phyloP scores from a whole-genome alignment of 2,888 invertebrate species.

The Lapara coniferarum region DNA sequence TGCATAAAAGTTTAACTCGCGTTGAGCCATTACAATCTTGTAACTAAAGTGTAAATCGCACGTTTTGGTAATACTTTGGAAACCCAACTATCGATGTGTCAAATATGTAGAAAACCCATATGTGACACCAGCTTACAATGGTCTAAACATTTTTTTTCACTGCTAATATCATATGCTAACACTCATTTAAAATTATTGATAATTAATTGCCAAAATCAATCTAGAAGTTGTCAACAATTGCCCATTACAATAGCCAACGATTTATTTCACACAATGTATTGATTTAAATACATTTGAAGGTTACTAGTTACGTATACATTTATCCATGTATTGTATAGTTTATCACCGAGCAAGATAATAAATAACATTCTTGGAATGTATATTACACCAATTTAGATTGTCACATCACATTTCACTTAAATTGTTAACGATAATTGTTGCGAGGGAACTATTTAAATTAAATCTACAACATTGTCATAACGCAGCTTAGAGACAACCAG shows the following conservation, averaged over 20 bases:
- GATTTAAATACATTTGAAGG: slow-evolving; percentile 9
- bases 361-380: slow-evolving; percentile 14
- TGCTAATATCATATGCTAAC: no score
- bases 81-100: no score
- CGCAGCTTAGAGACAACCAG: background rate
- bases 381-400: slow-evolving; percentile 14
- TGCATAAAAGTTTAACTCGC: no score
- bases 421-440: background rate
- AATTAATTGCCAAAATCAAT: background rate
- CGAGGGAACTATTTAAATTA: slow-evolving; percentile 3
- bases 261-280: slow-evolving; percentile 1
- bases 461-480: background rate
- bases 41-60: no score
- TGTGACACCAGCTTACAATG: no score
- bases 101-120: no score
- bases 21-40: no score
- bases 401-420: background rate
- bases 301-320: slow-evolving; percentile 1
- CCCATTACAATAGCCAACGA: background rate
- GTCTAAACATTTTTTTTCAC: no score
- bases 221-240: background rate
- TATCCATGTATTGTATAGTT: background rate
- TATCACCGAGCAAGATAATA: slow-evolving; percentile 13
- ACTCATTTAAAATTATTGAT: no score
- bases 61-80: no score